A percentile compares a stretch with the other conserved stretches of the same genome.
Evolutionary conservation across 2,113 vertebrate species (phyloP).

Genomic region (Rattus norvegicus): DNA sequence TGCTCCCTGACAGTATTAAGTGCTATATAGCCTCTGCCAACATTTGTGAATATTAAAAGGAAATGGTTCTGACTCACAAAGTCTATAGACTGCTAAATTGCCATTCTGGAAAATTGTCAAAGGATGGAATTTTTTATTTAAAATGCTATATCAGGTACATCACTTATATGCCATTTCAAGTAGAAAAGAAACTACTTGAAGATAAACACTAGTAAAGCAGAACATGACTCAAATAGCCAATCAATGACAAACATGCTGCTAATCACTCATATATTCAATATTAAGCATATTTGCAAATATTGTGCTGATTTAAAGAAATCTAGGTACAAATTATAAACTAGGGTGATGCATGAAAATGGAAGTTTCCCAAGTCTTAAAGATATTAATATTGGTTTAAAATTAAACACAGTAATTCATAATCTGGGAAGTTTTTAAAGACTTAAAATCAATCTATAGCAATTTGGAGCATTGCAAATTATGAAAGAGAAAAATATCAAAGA

Average conservation of each 20-base stretch:
- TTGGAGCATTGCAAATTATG: neutral
- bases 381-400: neutral
- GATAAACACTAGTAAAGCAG: neutral
- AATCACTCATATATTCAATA: neutral
- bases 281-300: neutral
- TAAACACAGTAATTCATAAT: conserved; percentile 1
- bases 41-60: conserved; percentile 37
- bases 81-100: neutral
- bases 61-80: neutral
- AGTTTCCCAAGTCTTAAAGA: neutral
- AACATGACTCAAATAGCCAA: neutral
- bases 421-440: conserved; percentile 31
- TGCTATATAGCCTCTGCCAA: neutral
- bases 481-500: conserved; percentile 56
- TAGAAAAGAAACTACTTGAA: neutral
- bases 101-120: neutral
- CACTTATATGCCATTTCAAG: neutral
- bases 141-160: neutral
- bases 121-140: neutral
- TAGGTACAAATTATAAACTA: conserved; percentile 9
- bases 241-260: neutral
- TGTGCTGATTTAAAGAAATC: neutral
- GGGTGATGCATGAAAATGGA: neutral
- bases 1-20: neutral
- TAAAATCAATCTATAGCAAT: conserved; percentile 50